Evolutionary conservation across 2,797 vertebrate genomes (phyloP).

Genomic region (Parauchenoglanis ngamensis): DNA sequence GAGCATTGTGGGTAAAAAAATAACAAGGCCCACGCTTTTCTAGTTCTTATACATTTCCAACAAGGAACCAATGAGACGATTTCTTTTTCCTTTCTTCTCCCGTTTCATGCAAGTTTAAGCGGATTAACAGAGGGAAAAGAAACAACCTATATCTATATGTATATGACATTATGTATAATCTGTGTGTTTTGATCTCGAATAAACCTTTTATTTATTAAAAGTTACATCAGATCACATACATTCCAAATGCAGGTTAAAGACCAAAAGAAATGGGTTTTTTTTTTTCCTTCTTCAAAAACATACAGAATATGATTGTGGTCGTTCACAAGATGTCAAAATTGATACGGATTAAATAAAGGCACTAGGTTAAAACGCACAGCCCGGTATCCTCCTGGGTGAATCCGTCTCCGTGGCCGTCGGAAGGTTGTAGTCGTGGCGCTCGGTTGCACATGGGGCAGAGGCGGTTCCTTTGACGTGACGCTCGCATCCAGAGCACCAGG

Average conservation of each 20-base stretch:
- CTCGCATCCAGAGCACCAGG: conserved; percentile 91
- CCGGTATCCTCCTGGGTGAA: conserved; percentile 74
- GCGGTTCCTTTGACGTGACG: conserved; percentile 83
- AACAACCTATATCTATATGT: conserved; percentile 66
- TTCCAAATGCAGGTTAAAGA: no score
- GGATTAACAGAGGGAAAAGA: conserved; percentile 40
- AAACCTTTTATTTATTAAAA: no score
- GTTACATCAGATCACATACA: no score
- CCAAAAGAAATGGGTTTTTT: no score
- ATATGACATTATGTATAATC: no score
- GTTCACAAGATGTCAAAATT: no score
- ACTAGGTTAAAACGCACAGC: conserved; percentile 59
- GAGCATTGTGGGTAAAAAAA: neutral
- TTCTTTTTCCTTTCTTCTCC: neutral
- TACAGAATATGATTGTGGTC: no score
- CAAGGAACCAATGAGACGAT: neutral
- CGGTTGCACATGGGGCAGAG: conserved; percentile 91
- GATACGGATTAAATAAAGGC: no score
- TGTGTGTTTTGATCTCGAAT: no score
- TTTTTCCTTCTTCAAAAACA: no score
- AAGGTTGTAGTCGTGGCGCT: conserved; percentile 77
- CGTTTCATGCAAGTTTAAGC: neutral
- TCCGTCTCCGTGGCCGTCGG: conserved; percentile 84
- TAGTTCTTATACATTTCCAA: neutral
- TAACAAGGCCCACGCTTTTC: neutral